Base-by-base conservation (phyloP, 37 sponge, comb jelly and placozoan genomes). In the Theonella swinhoei region DNA sequence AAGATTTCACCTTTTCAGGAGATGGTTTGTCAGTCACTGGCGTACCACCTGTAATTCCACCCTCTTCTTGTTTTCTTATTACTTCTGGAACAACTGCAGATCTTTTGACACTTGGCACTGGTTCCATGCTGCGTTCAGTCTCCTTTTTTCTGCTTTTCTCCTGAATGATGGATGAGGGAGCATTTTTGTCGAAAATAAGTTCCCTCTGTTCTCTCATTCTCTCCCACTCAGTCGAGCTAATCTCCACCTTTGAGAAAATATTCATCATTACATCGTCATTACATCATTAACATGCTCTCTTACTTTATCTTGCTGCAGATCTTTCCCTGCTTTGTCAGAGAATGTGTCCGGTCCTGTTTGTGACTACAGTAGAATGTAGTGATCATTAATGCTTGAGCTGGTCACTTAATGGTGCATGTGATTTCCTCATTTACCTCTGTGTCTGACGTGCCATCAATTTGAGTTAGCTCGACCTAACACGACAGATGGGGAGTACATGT, bases 121-220 rank as follows among this genome's bases (percentile, higher is more conserved):
- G 4, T 70, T 70, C 69, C 20, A 31, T 1, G 69, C 32, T 17
- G n/a, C n/a, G n/a, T n/a, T n/a, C n/a, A 7, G 14, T 14, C 14
- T 14, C 54, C 54, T 14, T 47, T 47, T 47, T 47, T 14, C 14
- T 47, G 54, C 11, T 14, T 14, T 47, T 7, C 11, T 47, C 11
- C 54, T 47, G 54, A 14, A 75, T 75, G 31, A 75, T 24, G n/a
- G 30, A 42, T 24, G 76, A 75, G 25, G 76, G 58, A 39, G 68
- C 80, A 65, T 63, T 61, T 25, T 37, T 64, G 80, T 64, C 64
- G 67, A 79, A 79, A 28, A 79, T 8, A 1, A 79, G 80, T 39
- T 79, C 68, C 33, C 61, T 61, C 62, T 79, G 38, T 25, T 65
- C 62, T 65, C 29, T 63, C 67, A 79, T 65, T 34, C 42, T 26